These are phyloP conservation scores for Gadus chalcogrammus DNA, from an alignment of 2,113 vertebrate genomes.

Conservation along the genomic window DNA sequence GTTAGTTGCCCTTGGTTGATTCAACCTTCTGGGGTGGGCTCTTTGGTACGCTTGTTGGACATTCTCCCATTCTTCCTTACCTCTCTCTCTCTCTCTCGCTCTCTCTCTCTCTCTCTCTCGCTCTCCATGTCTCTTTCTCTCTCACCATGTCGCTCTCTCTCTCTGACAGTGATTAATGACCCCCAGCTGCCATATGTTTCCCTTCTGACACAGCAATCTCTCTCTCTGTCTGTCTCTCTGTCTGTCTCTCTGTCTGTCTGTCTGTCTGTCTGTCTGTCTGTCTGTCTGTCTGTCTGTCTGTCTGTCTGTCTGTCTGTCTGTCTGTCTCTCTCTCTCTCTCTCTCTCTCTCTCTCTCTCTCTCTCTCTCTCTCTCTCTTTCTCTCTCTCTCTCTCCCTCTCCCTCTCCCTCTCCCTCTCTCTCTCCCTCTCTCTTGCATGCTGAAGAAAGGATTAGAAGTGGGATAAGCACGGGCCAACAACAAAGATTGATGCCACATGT, in stretches of 20 bases:
- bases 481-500: constrained; percentile 55
- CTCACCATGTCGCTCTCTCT: background rate
- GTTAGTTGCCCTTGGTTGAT: constrained; percentile 45
- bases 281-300: constrained; percentile 54
- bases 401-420: constrained; percentile 59
- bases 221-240: constrained; percentile 65
- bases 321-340: no score
- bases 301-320: background rate
- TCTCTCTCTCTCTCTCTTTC: no score
- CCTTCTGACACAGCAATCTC: constrained; percentile 61
- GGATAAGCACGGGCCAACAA: constrained; percentile 31
- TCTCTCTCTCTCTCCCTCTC: no score
- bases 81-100: constrained; percentile 36
- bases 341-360: no score
- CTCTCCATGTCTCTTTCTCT: constrained; percentile 16
- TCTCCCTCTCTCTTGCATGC: constrained; percentile 14
- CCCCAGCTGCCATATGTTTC: constrained; percentile 69
- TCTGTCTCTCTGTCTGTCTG: constrained; percentile 22
- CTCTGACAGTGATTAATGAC: constrained; percentile 73
- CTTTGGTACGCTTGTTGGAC: constrained; percentile 43
- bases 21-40: constrained; percentile 55
- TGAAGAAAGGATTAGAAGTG: constrained; percentile 47
- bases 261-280: constrained; percentile 42
- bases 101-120: constrained; percentile 24
- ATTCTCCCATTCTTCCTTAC: no score